Evolutionary conservation across 1,140 invertebrate genomes (phyloP), one percentile per base, ranked within the genome.

Genomic region (Drosophila repleta): DNA sequence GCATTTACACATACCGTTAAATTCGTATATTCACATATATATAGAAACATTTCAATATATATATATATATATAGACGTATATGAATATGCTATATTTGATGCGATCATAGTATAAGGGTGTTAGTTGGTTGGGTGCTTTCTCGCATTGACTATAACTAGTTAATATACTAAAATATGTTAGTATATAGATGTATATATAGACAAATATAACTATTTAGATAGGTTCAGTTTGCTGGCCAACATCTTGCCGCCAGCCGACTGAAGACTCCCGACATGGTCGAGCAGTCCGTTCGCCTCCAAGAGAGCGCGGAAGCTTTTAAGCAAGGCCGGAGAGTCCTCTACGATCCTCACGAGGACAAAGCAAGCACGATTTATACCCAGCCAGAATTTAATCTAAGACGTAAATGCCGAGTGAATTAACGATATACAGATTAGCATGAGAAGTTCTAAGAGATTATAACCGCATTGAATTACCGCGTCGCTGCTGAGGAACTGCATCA

Each of bases 291-390:
- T 32, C 13, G 76, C 73, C 29, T 58, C 8, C 6, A 85, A 18
- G 13, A 46, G 10, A 18, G 32, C 29, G 7, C 53, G 58, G n/a
- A 52, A 69, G 11, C 11, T 46, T 6, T 49, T 10, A 7, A 68
- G 17, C 39, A 70, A 39, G 15, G 73, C 56, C 2, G 74, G 61
- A 52, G 90, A 91, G 71, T 93, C 93, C 83, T 94, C 93, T 48
- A 93, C 76, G 13, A 93, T 62, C 26, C 93, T 80, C 8, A 95
- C 74, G 46, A 95, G 81, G 8, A 95, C 79, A 70, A 95, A 95
- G 58, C 94, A 95, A 4, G 93, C 94, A 53, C 95, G 92, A 76
- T 95, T 95, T 21, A 92, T 92, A 62, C 91, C 75, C 41, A 94
- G 84, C 94, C 94, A 95, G 18, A 76, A 69, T 37, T 92, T 72